Evolutionary conservation across 2,113 vertebrate species (phyloP).

Genomic region (Hyaena hyaena): DNA sequence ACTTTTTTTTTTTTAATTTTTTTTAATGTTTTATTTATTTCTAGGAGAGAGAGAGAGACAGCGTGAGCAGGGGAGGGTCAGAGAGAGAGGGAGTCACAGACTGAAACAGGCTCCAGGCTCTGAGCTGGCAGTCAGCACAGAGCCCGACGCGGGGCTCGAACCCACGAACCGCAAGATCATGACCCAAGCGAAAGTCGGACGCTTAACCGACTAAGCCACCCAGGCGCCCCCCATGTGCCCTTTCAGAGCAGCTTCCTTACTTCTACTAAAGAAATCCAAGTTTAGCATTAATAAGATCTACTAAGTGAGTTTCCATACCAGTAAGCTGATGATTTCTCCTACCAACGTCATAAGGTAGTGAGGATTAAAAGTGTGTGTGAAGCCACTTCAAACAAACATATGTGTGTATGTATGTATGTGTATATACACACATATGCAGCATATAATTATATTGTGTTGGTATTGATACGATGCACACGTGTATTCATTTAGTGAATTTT

Average conservation of each 20-base stretch:
- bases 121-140: too few relatives aligned
- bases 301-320: background rate
- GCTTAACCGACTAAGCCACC: too few relatives aligned
- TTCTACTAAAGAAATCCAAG: background rate
- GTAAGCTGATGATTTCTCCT: background rate
- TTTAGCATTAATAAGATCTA: slow-evolving; percentile 33
- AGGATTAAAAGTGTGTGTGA: slow-evolving; percentile 37
- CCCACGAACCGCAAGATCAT: too few relatives aligned
- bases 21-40: too few relatives aligned
- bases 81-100: too few relatives aligned
- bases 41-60: too few relatives aligned
- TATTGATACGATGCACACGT: background rate
- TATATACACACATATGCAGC: background rate
- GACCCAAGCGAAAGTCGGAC: too few relatives aligned
- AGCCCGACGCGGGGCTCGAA: too few relatives aligned
- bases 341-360: background rate
- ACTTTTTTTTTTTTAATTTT: too few relatives aligned
- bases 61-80: too few relatives aligned
- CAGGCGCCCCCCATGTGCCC: background rate
- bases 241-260: background rate
- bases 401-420: background rate
- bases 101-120: too few relatives aligned
- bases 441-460: background rate
- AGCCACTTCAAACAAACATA: background rate
- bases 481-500: background rate